These are phyloP conservation scores for Oceanodroma tethys DNA, from an alignment of 2,113 vertebrate genomes.

Conservation along the genomic window DNA sequence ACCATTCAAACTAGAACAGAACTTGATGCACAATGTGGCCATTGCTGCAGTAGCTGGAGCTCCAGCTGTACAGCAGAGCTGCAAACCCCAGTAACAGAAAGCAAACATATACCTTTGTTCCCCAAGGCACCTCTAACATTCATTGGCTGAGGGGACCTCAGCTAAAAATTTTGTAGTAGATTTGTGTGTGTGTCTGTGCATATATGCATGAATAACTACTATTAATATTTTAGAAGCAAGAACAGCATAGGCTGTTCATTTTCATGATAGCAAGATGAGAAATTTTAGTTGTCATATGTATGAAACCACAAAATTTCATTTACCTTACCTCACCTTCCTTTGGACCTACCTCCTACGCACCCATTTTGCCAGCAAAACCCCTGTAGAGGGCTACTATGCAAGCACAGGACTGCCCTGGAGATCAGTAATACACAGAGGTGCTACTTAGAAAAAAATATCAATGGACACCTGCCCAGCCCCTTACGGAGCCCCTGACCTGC, in stretches of 20 bases:
- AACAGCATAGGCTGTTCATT: neutral
- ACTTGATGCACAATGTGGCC: neutral
- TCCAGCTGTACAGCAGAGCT: neutral
- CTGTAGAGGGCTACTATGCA: too few species aligned
- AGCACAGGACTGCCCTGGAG: too few species aligned
- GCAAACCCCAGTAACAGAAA: neutral
- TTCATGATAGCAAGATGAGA: neutral
- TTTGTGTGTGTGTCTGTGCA: neutral
- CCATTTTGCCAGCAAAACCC: too few species aligned
- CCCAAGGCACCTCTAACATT: neutral
- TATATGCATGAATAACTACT: neutral
- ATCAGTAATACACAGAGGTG: too few species aligned
- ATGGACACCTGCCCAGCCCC: fast-evolving
- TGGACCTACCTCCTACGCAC: neutral
- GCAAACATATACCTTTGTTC: fast-evolving
- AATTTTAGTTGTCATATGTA: neutral
- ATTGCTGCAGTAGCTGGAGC: neutral
- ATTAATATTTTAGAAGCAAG: neutral
- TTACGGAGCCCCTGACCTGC: neutral
- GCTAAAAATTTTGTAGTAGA: neutral
- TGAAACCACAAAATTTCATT: neutral
- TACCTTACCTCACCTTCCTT: neutral
- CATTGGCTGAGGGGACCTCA: neutral
- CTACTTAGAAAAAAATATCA: neutral
- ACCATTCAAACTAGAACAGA: neutral